Percentiles rank a stretch among this genome's conserved stretches.
Evolutionary conservation across 2,888 invertebrate genomes (phyloP).

Genomic region (Caradrina clavipalpis): DNA sequence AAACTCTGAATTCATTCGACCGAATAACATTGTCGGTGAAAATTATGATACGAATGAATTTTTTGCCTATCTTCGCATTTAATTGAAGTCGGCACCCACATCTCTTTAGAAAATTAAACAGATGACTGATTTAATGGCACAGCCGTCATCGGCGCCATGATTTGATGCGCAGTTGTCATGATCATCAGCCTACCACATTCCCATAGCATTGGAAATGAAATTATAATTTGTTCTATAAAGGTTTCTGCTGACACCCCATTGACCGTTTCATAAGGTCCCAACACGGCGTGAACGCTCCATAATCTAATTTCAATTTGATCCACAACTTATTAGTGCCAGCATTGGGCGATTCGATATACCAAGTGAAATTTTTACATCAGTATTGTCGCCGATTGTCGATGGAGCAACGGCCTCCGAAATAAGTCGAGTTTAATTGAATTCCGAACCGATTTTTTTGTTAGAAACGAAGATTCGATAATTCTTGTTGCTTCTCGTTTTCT

Average conservation of each 20-base stretch:
- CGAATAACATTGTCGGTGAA: conserved; percentile 79
- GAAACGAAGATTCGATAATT: conserved; percentile 69
- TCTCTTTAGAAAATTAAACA: conserved; percentile 65
- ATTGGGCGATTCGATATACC: conserved; percentile 83
- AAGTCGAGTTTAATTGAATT: conserved; percentile 87
- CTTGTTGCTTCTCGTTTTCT: conserved; percentile 72
- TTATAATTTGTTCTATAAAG: conserved; percentile 86
- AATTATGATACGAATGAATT: conserved; percentile 78
- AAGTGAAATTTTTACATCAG: conserved; percentile 81
- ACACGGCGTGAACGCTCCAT: conserved; percentile 84
- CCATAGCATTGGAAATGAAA: conserved; percentile 81
- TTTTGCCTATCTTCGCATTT: conserved; percentile 79
- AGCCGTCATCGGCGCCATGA: conserved; percentile 51
- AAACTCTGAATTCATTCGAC: conserved; percentile 79
- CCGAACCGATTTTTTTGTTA: conserved; percentile 78
- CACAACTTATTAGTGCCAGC: conserved; percentile 81
- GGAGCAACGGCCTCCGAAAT: conserved; percentile 82
- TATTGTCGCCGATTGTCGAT: conserved; percentile 82
- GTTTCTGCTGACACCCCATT: conserved; percentile 84
- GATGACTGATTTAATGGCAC: conserved; percentile 54
- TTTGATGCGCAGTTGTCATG: conserved; percentile 63
- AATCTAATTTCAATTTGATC: conserved; percentile 89
- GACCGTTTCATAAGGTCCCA: conserved; percentile 86
- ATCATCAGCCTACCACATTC: conserved; percentile 67
- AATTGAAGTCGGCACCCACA: conserved; percentile 75